A percentile compares a stretch with the other conserved stretches of the same genome.
These are phyloP conservation scores for Galerucella nymphaeae DNA, from an alignment of 2,888 invertebrate species.

Conservation along the genomic window DNA sequence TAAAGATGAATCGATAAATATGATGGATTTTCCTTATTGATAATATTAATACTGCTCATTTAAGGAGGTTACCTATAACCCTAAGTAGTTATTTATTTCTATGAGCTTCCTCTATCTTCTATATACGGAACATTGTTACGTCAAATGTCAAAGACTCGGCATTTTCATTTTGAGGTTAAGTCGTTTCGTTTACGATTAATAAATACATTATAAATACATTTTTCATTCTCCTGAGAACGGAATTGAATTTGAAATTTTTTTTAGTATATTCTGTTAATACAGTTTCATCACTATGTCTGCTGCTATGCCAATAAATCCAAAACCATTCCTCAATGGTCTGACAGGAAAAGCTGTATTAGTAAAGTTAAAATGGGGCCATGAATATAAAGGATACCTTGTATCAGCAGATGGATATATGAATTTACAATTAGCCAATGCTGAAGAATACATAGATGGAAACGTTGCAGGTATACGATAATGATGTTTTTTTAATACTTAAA, in stretches of 20 bases:
- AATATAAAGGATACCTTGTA: slow-evolving; percentile 97
- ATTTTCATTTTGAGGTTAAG: slow-evolving; percentile 14
- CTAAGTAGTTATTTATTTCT: background rate
- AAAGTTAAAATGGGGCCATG: slow-evolving; percentile 99
- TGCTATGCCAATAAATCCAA: slow-evolving; percentile 97
- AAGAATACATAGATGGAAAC: slow-evolving; percentile 94
- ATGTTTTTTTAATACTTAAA: background rate
- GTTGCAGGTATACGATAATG: slow-evolving; percentile 75
- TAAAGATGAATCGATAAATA: too few species aligned
- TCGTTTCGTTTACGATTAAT: slow-evolving; percentile 4
- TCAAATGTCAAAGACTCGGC: slow-evolving; percentile 10
- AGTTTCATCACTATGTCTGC: slow-evolving; percentile 71
- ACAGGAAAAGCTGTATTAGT: slow-evolving; percentile 98
- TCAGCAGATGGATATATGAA: slow-evolving; percentile 99
- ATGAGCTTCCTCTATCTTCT: background rate
- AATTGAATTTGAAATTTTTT: background rate
- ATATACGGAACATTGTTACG: background rate
- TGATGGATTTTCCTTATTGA: too few species aligned
- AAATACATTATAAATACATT: background rate
- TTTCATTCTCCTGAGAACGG: too few species aligned
- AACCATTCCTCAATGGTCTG: slow-evolving; percentile 97
- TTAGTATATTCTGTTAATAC: background rate
- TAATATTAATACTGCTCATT: too few species aligned
- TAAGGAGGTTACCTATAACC: background rate
- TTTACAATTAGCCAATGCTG: slow-evolving; percentile 96